Evolutionary conservation across 1,140 invertebrate genomes (phyloP).

Genomic region (Ladona fulva): DNA sequence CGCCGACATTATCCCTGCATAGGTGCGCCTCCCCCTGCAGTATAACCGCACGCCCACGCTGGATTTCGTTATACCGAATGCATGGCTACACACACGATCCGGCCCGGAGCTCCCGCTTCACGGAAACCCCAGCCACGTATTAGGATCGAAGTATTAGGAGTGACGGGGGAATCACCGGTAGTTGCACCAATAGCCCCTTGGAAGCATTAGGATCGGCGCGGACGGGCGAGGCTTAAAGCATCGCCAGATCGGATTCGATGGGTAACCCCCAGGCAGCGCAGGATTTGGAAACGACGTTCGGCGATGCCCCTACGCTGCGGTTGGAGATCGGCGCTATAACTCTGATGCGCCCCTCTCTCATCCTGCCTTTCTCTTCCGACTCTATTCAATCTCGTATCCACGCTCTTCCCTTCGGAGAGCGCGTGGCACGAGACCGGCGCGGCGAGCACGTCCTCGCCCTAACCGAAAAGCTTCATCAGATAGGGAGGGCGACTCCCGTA

Average conservation of each 20-base stretch:
- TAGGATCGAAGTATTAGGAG: background rate
- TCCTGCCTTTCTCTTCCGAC: background rate
- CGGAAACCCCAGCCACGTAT: background rate
- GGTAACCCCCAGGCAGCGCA: background rate
- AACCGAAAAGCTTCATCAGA: background rate
- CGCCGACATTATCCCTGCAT: no score
- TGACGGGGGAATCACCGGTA: background rate
- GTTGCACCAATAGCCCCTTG: background rate
- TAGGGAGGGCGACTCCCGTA: background rate
- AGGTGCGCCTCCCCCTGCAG: no score
- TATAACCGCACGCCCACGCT: no score
- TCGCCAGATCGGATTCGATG: background rate
- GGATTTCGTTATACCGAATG: no score
- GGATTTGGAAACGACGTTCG: background rate
- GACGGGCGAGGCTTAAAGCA: background rate
- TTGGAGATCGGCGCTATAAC: background rate
- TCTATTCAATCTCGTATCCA: background rate
- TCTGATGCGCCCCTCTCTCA: background rate
- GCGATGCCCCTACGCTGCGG: background rate
- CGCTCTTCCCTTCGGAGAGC: background rate
- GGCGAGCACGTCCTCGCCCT: background rate
- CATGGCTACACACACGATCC: no score
- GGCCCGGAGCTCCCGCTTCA: background rate
- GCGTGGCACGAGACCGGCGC: background rate
- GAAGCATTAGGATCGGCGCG: background rate